These are phyloP conservation scores for Drosophila anomelani DNA, from an alignment of 2,888 invertebrate genomes.

Conservation along the genomic window DNA sequence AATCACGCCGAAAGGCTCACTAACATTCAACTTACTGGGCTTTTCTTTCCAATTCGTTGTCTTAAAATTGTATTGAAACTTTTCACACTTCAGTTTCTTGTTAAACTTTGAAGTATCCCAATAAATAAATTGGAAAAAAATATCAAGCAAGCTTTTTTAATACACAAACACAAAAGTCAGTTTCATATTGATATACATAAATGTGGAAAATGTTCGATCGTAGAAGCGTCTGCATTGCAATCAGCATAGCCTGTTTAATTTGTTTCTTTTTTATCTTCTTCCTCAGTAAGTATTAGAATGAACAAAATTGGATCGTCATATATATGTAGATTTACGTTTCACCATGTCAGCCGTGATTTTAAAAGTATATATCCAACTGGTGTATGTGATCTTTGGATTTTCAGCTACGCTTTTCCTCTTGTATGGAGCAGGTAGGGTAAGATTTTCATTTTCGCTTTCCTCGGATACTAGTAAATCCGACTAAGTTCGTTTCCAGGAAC, in stretches of 20 bases:
- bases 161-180: background rate
- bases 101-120: background rate
- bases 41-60: background rate
- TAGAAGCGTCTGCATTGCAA: background rate
- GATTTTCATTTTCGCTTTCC: background rate
- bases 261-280: background rate
- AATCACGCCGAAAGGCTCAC: background rate
- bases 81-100: background rate
- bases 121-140: background rate
- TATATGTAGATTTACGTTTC: background rate
- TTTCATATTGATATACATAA: background rate
- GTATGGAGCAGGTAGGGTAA: background rate
- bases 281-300: background rate
- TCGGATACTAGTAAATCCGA: background rate
- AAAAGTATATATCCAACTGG: background rate
- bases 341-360: background rate
- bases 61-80: background rate
- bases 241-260: background rate
- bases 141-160: background rate
- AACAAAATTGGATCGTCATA: background rate
- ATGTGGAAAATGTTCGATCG: background rate
- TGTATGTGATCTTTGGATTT: no score
- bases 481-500: background rate
- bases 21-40: background rate
- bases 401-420: background rate